Conservation (phyloP, 2,888 invertebrate genomes). For the Bombylius major region DNA sequence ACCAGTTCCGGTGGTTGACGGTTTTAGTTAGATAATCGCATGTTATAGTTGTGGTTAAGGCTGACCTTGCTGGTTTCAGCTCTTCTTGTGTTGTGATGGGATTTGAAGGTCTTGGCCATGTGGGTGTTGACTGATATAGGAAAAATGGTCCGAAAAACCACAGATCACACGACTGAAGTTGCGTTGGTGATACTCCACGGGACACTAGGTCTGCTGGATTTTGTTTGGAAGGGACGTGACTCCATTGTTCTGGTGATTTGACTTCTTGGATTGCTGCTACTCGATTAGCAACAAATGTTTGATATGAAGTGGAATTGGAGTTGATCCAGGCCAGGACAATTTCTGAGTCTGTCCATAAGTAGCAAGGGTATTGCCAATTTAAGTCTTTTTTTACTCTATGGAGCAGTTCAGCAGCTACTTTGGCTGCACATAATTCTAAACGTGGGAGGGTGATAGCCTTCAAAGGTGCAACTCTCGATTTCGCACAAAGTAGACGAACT, state of each 20-base stretch:
- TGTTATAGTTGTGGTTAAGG: too few species aligned
- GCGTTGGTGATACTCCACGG: background rate
- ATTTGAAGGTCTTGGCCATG: background rate
- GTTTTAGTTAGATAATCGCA: too few species aligned
- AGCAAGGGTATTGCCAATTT: background rate
- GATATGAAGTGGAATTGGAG: background rate
- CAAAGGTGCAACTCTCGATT: too few species aligned
- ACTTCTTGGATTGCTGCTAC: background rate
- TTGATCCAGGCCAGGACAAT: background rate
- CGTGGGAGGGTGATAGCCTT: too few species aligned
- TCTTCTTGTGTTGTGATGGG: too few species aligned
- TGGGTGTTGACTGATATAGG: too few species aligned
- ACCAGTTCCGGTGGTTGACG: background rate
- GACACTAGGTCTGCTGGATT: background rate
- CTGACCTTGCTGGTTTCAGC: too few species aligned
- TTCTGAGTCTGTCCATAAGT: background rate
- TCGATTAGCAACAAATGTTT: background rate
- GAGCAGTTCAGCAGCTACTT: fast-evolving
- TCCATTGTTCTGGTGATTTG: background rate
- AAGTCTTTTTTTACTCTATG: background rate
- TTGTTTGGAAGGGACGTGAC: background rate
- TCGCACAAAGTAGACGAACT: too few species aligned
- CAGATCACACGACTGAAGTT: background rate
- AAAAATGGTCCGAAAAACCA: background rate
- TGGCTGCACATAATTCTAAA: too few species aligned